phyloP scores from a whole-genome alignment of 2,113 vertebrate genomes.

The Eclectus roratus region DNA sequence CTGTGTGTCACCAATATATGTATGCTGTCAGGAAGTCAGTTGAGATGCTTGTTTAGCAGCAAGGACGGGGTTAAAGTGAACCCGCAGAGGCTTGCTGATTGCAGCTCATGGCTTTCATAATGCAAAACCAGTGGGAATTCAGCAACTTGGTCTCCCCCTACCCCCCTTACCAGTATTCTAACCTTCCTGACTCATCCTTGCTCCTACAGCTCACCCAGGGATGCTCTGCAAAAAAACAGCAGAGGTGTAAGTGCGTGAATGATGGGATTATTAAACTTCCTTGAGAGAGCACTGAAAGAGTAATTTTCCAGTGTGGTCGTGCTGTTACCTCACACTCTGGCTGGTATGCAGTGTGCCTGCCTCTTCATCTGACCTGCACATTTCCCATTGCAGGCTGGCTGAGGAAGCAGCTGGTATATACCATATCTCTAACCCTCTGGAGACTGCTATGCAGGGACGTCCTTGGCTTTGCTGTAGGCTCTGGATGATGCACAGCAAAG shows the following conservation, averaged over 20 bases:
- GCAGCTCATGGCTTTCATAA: constrained; percentile 55
- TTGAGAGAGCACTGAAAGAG: background rate
- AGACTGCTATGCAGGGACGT: background rate
- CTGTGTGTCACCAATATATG: background rate
- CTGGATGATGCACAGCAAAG: background rate
- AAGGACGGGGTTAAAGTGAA: constrained; percentile 33
- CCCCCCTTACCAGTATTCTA: background rate
- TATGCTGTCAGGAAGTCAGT: accelerated
- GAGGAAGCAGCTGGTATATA: constrained; percentile 31
- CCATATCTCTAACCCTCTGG: background rate
- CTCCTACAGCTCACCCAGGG: background rate
- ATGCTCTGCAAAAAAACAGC: background rate
- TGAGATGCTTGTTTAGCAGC: background rate
- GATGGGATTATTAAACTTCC: constrained; percentile 42
- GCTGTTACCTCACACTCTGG: background rate
- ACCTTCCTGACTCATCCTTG: background rate
- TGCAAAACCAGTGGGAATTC: constrained; percentile 46
- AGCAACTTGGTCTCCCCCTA: background rate
- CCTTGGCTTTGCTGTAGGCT: background rate
- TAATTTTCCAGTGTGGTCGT: background rate
- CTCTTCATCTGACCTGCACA: constrained; percentile 21
- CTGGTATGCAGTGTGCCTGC: background rate
- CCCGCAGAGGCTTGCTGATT: background rate
- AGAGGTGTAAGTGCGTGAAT: background rate
- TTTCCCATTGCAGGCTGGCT: background rate